Evolutionary conservation across 2,113 vertebrate genomes (phyloP).

Genomic region (Atractosteus spatula): DNA sequence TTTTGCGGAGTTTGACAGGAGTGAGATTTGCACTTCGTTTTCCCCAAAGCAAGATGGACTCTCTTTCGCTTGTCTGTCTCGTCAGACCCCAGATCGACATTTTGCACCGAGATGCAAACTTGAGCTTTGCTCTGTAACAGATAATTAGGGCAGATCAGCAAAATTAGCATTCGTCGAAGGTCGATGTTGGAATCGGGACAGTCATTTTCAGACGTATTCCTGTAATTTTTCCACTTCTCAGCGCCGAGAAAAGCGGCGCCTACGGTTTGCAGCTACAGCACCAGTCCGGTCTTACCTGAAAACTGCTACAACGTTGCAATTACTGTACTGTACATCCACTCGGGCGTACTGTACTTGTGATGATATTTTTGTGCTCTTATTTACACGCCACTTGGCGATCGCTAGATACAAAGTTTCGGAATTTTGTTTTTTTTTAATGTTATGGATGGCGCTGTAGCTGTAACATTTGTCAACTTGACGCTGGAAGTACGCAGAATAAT

Average conservation of each 20-base stretch:
- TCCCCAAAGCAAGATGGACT: conserved; percentile 96
- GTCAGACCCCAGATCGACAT: conserved; percentile 87
- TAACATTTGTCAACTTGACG: conserved; percentile 39
- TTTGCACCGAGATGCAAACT: conserved; percentile 84
- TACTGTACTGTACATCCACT: conserved; percentile 24
- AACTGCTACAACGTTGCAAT: conserved; percentile 39
- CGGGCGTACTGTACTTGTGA: conserved; percentile 21
- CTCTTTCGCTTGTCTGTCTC: conserved; percentile 80
- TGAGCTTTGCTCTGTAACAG: conserved; percentile 42
- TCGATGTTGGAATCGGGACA: conserved; percentile 1
- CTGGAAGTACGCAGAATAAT: conserved; percentile 39
- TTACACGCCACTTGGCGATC: neutral
- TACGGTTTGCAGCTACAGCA: conserved; percentile 43
- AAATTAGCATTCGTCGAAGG: conserved; percentile 8
- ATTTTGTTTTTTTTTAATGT: neutral
- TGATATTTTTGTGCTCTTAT: conserved; percentile 13
- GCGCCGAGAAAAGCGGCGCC: conserved; percentile 32
- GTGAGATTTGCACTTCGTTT: conserved; percentile 77
- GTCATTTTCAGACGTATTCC: conserved; percentile 14
- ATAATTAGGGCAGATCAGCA: conserved; percentile 19
- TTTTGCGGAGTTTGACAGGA: conserved; percentile 75
- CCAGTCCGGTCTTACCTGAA: conserved; percentile 55
- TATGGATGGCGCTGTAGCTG: neutral
- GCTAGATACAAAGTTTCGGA: neutral
- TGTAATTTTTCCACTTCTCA: conserved; percentile 24